phyloP scores from a whole-genome alignment of 2,888 invertebrate genomes.

The Chironomus riparius region DNA sequence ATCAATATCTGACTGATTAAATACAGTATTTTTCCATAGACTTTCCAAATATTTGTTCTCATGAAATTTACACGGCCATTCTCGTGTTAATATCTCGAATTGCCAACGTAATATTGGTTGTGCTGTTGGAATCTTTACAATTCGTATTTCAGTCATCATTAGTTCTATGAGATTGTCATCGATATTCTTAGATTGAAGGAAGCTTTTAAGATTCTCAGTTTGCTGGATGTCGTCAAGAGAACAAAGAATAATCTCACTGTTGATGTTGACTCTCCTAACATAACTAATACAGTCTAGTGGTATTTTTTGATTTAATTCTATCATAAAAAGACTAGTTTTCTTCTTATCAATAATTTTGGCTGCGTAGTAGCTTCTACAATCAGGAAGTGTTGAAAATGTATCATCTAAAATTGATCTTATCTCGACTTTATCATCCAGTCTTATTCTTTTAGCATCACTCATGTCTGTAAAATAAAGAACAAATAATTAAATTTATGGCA shows the following conservation, averaged over 20 bases:
- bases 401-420: conserved; percentile 48
- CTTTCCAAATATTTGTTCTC: conserved; percentile 65
- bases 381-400: conserved; percentile 45
- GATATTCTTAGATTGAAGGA: conserved; percentile 7
- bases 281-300: conserved; percentile 57
- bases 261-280: conserved; percentile 60
- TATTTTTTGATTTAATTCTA: conserved; percentile 48
- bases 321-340: conserved; percentile 53
- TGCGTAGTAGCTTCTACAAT: conserved; percentile 50
- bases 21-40: conserved; percentile 52
- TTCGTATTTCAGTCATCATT: conserved; percentile 40
- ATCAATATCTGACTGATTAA: conserved; percentile 46
- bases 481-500: background rate
- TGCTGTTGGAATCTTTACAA: conserved; percentile 50
- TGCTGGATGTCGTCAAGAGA: conserved; percentile 34
- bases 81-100: conserved; percentile 48
- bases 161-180: conserved; percentile 2
- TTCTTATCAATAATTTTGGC: conserved; percentile 53
- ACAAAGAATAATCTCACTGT: conserved; percentile 51
- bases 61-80: conserved; percentile 83
- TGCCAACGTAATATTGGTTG: conserved; percentile 59
- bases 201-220: background rate
- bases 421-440: background rate
- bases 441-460: background rate
- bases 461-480: background rate